Percentiles rank a stretch among this genome's conserved stretches.
Evolutionary conservation across 2,797 vertebrate genomes (phyloP).

Genomic region (Xerus rutilus): DNA sequence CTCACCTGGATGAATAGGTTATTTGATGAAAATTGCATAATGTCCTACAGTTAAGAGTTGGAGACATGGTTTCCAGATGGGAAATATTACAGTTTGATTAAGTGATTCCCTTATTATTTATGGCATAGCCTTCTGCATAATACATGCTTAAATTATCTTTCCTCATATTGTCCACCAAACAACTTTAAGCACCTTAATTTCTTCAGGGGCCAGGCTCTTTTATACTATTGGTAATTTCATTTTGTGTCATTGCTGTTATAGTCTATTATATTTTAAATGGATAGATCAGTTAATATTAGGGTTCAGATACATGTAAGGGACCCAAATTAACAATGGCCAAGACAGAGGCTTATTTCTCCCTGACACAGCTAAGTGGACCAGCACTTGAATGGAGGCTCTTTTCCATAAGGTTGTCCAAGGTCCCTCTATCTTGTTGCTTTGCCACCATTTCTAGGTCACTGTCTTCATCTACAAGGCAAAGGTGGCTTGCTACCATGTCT

Average conservation of each 20-base stretch:
- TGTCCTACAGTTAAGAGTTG: background rate
- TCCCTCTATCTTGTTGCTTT: background rate
- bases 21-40: background rate
- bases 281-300: constrained; percentile 31
- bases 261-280: background rate
- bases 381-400: background rate
- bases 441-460: background rate
- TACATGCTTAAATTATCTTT: background rate
- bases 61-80: background rate
- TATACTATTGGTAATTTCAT: constrained; percentile 1
- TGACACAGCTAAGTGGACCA: background rate
- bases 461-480: background rate
- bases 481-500: background rate
- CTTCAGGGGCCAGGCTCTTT: background rate
- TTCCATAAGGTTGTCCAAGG: background rate
- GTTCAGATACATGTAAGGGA: background rate
- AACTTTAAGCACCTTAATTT: constrained; percentile 16
- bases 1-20: constrained; percentile 40
- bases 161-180: background rate
- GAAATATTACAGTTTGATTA: background rate
- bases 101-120: background rate
- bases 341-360: background rate
- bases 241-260: background rate
- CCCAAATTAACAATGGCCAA: background rate
- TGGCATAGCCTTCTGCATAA: background rate